A percentile compares a stretch with the other conserved stretches of the same genome.
phyloP scores from a whole-genome alignment of 1,140 invertebrate genomes.

The Cotesia typhae region DNA sequence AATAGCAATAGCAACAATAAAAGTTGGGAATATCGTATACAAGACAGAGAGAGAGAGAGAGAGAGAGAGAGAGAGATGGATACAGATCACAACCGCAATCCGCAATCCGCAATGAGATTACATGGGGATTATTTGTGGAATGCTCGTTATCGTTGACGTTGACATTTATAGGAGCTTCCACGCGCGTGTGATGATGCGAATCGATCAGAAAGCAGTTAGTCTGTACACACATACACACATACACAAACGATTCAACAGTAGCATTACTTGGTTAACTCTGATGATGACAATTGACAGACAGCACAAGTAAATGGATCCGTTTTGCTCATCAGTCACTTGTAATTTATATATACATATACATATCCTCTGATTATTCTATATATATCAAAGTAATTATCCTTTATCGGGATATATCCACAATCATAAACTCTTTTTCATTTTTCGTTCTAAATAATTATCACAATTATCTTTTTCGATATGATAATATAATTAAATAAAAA shows the following conservation, averaged over 20 bases:
- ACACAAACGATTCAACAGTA: too few relatives aligned
- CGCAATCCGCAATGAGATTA: conserved; percentile 15
- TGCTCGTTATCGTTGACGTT: conserved; percentile 29
- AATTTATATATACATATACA: too few relatives aligned
- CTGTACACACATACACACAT: too few relatives aligned
- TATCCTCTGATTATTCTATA: not conserved
- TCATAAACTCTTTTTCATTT: too few relatives aligned
- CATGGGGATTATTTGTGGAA: conserved; percentile 18
- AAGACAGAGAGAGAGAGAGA: too few relatives aligned
- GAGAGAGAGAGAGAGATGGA: too few relatives aligned
- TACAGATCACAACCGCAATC: not conserved
- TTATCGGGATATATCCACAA: not conserved
- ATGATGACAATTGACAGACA: conserved; percentile 19
- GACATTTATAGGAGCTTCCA: conserved; percentile 19
- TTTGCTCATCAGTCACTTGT: conserved; percentile 15
- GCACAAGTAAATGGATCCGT: conserved; percentile 27
- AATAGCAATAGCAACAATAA: not conserved
- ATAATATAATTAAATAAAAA: too few relatives aligned
- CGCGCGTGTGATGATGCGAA: conserved; percentile 19
- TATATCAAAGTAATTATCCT: conserved; percentile 10
- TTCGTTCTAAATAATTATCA: too few relatives aligned
- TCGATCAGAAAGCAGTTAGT: conserved; percentile 13
- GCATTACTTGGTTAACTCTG: conserved; percentile 6
- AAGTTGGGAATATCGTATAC: not conserved
- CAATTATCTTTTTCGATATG: too few relatives aligned